phyloP scores from a whole-genome alignment of 2,113 vertebrate species.

The Hydrochoerus hydrochaeris region DNA sequence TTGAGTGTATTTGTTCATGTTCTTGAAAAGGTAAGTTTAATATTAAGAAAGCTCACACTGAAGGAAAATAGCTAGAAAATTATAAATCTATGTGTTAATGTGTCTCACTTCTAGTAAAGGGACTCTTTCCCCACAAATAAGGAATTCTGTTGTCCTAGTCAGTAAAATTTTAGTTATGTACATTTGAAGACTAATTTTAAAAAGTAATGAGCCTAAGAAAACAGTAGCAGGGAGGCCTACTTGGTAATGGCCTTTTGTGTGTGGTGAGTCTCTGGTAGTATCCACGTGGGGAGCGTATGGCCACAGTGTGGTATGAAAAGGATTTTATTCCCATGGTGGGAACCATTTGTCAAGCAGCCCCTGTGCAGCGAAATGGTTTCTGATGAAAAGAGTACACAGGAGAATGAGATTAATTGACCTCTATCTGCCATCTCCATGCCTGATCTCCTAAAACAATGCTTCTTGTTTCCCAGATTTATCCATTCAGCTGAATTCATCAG shows the following conservation, averaged over 20 bases:
- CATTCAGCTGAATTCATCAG: conserved; percentile 40
- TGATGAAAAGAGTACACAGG: conserved; percentile 4
- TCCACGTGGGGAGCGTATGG: neutral
- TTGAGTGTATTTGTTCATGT: conserved; percentile 66
- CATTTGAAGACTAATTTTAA: conserved; percentile 59
- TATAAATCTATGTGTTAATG: conserved; percentile 66
- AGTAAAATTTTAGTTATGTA: conserved; percentile 22
- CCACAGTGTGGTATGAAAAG: neutral
- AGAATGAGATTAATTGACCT: conserved; percentile 43
- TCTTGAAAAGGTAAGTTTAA: conserved; percentile 68
- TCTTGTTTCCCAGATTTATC: conserved; percentile 43
- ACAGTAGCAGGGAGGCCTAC: neutral
- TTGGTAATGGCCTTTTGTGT: conserved; percentile 38
- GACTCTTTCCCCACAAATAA: conserved; percentile 15
- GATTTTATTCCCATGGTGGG: conserved; percentile 23
- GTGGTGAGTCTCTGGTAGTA: neutral
- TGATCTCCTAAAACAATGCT: neutral
- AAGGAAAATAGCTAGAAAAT: conserved; percentile 70
- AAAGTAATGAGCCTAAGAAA: conserved; percentile 12
- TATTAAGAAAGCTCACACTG: conserved; percentile 58
- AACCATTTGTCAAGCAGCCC: neutral
- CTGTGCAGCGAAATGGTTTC: conserved; percentile 32
- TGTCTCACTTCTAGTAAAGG: conserved; percentile 45
- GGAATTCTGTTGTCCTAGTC: conserved; percentile 51
- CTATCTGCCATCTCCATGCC: conserved; percentile 23